Percentiles rank a stretch among this genome's conserved stretches.
Evolutionary conservation across 2,888 invertebrate species (phyloP).

Genomic region (Drosophila paranaensis): DNA sequence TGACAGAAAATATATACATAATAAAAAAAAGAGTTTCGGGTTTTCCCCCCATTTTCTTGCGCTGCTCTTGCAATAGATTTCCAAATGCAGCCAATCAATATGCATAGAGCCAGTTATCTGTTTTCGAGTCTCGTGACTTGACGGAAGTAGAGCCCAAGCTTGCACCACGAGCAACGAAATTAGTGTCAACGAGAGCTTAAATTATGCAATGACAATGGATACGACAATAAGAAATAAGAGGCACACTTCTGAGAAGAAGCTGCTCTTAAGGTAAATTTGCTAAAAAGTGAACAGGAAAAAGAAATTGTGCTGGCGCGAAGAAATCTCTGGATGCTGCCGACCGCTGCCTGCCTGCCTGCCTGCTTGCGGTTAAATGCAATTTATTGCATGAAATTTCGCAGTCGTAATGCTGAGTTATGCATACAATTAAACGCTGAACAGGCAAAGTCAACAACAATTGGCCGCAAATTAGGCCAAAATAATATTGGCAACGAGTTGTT

Average conservation of each 20-base stretch:
- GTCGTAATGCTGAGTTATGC: conserved; percentile 67
- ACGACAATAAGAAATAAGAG: conserved; percentile 21
- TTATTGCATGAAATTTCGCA: conserved; percentile 62
- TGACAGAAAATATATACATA: conserved; percentile 5
- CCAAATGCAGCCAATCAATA: conserved; percentile 25
- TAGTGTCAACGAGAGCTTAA: conserved; percentile 30
- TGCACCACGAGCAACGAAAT: conserved; percentile 11
- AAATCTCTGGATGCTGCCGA: conserved; percentile 32
- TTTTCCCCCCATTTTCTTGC: conserved; percentile 12
- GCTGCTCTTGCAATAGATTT: conserved; percentile 30
- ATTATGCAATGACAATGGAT: conserved; percentile 53
- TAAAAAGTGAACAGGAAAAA: conserved; percentile 13
- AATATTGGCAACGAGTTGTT: conserved; percentile 40
- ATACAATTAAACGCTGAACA: conserved; percentile 37
- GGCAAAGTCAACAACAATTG: conserved; percentile 45
- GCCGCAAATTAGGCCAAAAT: conserved; percentile 63
- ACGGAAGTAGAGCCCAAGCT: conserved; percentile 30
- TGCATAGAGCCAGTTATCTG: conserved; percentile 34
- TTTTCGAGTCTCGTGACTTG: conserved; percentile 13
- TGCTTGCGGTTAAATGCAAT: conserved; percentile 55
- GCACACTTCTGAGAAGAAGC: conserved; percentile 50
- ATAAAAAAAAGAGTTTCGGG: conserved; percentile 5
- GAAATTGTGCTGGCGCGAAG: conserved; percentile 41
- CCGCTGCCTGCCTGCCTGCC: conserved; percentile 6
- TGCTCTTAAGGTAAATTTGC: conserved; percentile 33